Percentiles rank a stretch among this genome's conserved stretches.
Conservation (phyloP, 1,140 invertebrate species). For the Drosophila ananassae region DNA sequence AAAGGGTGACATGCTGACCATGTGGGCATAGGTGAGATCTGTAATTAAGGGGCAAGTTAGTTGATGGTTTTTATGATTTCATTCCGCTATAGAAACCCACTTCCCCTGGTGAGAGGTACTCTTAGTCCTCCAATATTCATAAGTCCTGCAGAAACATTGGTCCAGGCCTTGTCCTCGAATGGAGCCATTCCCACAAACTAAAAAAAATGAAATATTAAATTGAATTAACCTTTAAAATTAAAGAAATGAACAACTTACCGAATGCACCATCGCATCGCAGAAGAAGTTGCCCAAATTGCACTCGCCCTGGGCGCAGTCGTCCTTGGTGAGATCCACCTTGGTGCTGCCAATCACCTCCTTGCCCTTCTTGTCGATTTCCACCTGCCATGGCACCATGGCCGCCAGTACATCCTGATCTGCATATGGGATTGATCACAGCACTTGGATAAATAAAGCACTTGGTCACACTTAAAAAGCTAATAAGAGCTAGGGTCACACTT, state of each 20-base stretch:
- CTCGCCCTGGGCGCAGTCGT: conserved; percentile 86
- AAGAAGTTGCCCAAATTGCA: conserved; percentile 92
- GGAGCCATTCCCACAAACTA: conserved; percentile 69
- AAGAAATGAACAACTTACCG: conserved; percentile 48
- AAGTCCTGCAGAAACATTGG: conserved; percentile 88
- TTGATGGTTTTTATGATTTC: too few species aligned
- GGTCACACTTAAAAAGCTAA: background rate
- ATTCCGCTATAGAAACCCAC: conserved; percentile 67
- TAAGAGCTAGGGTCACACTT: background rate
- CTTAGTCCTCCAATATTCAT: conserved; percentile 89
- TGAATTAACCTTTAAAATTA: background rate
- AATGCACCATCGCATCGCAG: conserved; percentile 89
- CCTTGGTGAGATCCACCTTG: conserved; percentile 86
- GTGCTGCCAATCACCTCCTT: conserved; percentile 86
- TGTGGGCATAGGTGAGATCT: conserved; percentile 88
- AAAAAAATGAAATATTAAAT: background rate
- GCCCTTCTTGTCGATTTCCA: conserved; percentile 86
- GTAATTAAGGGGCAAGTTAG: conserved; percentile 32
- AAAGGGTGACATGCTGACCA: conserved; percentile 89
- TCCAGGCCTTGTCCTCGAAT: conserved; percentile 85
- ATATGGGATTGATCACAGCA: conserved; percentile 1
- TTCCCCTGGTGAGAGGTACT: conserved; percentile 85
- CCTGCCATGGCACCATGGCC: conserved; percentile 86
- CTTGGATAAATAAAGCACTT: background rate
- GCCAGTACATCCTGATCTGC: conserved; percentile 83